phyloP scores from a whole-genome alignment of 2,888 invertebrate species.

The Neoitamus cyanurus region DNA sequence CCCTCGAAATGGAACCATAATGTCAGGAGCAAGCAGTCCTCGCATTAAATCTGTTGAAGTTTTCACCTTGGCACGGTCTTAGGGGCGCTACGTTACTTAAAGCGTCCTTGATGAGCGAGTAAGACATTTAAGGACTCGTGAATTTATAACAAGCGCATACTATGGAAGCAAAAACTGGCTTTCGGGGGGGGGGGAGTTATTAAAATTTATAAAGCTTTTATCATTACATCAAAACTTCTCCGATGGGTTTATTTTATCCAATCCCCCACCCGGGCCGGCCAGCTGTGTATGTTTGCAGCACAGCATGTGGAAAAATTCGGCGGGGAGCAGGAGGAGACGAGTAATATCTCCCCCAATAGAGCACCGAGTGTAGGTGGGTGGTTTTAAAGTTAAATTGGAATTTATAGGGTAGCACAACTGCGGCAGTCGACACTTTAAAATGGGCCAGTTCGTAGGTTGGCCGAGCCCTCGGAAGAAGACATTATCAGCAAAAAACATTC shows the following conservation, averaged over 20 bases:
- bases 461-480: background rate
- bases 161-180: background rate
- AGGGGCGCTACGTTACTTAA: background rate
- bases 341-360: background rate
- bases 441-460: background rate
- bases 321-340: background rate
- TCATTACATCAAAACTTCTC: constrained; percentile 26
- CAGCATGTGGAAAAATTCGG: background rate
- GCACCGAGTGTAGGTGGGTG: background rate
- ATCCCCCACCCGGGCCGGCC: background rate
- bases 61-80: constrained; percentile 1
- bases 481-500: constrained; percentile 41
- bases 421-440: background rate
- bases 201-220: constrained; percentile 30
- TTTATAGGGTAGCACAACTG: background rate
- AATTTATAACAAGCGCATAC: background rate
- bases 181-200: background rate
- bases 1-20: background rate
- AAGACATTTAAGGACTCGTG: background rate
- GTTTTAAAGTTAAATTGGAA: constrained; percentile 12
- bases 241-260: constrained; percentile 27
- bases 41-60: constrained; percentile 1
- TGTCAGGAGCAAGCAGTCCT: background rate
- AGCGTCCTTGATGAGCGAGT: constrained; percentile 4
- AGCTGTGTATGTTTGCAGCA: background rate